These are phyloP conservation scores for Antheraea mylitta DNA, from an alignment of 1,140 invertebrate species.

Conservation along the genomic window DNA sequence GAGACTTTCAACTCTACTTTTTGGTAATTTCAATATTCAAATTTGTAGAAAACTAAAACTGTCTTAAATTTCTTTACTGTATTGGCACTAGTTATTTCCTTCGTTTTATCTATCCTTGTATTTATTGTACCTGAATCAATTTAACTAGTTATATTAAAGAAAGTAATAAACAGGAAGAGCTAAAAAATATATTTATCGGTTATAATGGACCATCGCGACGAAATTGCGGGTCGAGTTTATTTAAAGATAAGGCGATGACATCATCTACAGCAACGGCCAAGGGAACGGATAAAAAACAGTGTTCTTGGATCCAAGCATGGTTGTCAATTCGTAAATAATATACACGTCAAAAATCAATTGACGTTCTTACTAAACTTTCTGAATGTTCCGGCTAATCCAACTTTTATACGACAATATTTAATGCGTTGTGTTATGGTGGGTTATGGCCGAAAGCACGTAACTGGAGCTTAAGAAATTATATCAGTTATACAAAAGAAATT, in stretches of 20 bases:
- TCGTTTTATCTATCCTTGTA: not conserved
- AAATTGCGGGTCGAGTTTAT: conserved; percentile 20
- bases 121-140: not conserved
- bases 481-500: not conserved
- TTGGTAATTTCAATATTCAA: not conserved
- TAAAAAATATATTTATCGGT: conserved; percentile 13
- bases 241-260: conserved; percentile 45
- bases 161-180: conserved; percentile 8
- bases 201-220: conserved; percentile 22
- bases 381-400: not conserved
- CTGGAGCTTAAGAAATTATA: not conserved
- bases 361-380: not conserved
- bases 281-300: conserved; percentile 29
- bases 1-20: not conserved
- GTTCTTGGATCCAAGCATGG: conserved; percentile 10
- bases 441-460: not conserved
- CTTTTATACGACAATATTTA: no score
- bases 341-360: not conserved
- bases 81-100: not conserved
- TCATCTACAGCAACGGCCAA: conserved; percentile 42
- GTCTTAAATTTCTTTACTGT: not conserved
- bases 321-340: not conserved
- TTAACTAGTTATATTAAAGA: not conserved
- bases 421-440: no score
- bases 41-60: not conserved